These are phyloP conservation scores for Helogale parvula DNA, from an alignment of 2,113 vertebrate genomes.

Conservation along the genomic window DNA sequence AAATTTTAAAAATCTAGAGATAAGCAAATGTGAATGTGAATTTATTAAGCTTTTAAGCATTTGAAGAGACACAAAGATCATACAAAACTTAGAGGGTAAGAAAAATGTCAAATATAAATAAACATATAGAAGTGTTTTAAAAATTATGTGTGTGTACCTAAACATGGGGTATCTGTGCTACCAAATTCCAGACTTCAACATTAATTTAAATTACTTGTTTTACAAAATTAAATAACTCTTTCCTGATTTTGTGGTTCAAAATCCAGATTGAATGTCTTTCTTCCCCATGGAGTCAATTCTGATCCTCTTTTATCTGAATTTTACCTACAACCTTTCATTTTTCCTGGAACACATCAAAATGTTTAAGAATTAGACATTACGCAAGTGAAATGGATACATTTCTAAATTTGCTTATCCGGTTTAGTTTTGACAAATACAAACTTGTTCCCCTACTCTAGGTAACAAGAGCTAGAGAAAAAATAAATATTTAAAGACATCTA, in stretches of 20 bases:
- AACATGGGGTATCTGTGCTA: background rate
- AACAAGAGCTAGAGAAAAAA: conserved; percentile 63
- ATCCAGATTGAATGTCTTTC: conserved; percentile 2
- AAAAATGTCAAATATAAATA: conserved; percentile 24
- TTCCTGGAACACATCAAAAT: conserved; percentile 18
- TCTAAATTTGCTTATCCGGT: conserved; percentile 49
- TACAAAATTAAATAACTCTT: conserved; percentile 28
- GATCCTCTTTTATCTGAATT: background rate
- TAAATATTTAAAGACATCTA: conserved; percentile 65
- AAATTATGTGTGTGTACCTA: background rate
- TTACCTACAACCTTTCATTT: conserved; percentile 38
- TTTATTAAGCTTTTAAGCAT: background rate
- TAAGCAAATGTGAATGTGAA: background rate
- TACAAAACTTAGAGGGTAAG: background rate
- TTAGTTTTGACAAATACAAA: conserved; percentile 49
- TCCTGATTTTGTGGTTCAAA: conserved; percentile 45
- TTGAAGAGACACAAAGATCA: background rate
- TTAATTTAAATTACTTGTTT: conserved; percentile 45
- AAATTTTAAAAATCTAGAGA: background rate
- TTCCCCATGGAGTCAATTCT: background rate
- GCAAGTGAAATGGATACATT: conserved; percentile 39
- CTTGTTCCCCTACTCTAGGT: conserved; percentile 44
- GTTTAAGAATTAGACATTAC: background rate
- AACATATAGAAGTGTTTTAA: background rate
- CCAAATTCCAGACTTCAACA: conserved; percentile 22